These are phyloP conservation scores for Rhysida immarginata DNA, from an alignment of 1,140 invertebrate species.

Conservation along the genomic window DNA sequence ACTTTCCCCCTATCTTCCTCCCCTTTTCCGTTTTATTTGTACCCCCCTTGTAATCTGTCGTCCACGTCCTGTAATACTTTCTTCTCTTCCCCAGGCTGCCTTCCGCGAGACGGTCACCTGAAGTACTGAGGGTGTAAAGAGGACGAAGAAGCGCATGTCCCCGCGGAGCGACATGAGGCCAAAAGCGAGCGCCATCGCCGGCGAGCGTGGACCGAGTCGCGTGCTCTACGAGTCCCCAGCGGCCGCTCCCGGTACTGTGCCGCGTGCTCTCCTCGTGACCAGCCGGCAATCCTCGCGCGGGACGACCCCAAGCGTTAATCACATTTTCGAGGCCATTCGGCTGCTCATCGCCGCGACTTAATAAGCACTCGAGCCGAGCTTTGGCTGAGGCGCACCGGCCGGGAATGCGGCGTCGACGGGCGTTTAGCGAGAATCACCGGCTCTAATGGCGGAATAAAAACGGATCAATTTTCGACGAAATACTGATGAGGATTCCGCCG, in stretches of 20 bases:
- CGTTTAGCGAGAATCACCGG: constrained; percentile 5
- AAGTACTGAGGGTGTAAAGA: too few species aligned
- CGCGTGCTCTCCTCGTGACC: background rate
- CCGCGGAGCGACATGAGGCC: too few species aligned
- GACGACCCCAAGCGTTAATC: constrained; percentile 1
- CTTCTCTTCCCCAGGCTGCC: too few species aligned
- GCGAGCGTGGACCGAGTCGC: background rate
- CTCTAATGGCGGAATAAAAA: background rate
- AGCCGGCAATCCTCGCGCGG: background rate
- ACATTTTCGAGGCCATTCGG: background rate
- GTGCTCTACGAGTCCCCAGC: background rate
- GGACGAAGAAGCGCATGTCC: too few species aligned
- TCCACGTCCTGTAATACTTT: too few species aligned
- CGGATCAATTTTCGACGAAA: constrained; percentile 4
- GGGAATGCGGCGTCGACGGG: background rate
- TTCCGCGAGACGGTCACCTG: too few species aligned
- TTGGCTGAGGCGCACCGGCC: background rate
- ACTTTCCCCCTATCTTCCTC: too few species aligned
- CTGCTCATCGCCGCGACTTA: constrained; percentile 3
- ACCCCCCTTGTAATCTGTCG: too few species aligned
- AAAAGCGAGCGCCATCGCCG: too few species aligned
- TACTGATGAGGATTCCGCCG: constrained; percentile 1
- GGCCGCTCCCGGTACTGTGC: background rate
- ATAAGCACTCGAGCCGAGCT: background rate
- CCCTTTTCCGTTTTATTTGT: too few species aligned